These are phyloP conservation scores for Caenorhabditis sp. DNA, from an alignment of 2,888 invertebrate genomes.

Conservation along the genomic window DNA sequence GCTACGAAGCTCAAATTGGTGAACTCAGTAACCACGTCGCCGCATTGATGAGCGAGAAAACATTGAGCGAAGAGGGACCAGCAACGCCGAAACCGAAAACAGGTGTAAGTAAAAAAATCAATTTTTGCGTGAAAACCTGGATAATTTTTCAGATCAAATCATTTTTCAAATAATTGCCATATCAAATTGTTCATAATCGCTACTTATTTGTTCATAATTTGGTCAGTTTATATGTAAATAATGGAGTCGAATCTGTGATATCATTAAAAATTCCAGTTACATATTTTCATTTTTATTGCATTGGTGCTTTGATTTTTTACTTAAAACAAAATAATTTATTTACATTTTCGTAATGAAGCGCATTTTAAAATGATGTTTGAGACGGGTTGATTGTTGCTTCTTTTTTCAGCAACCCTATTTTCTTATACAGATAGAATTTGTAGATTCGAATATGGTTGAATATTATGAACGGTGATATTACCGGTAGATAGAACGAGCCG, in stretches of 20 bases:
- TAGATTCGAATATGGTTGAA: neutral
- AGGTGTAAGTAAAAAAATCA: neutral
- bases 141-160: neutral
- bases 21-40: constrained; percentile 83
- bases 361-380: neutral
- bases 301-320: too few relatives aligned
- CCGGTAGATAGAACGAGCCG: neutral
- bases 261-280: too few relatives aligned
- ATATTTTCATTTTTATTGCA: too few relatives aligned
- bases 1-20: constrained; percentile 80
- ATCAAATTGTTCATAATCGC: too few relatives aligned
- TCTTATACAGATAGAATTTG: neutral
- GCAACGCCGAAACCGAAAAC: neutral
- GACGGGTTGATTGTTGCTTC: neutral
- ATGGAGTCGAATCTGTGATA: too few relatives aligned
- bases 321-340: too few relatives aligned
- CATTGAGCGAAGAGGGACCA: neutral
- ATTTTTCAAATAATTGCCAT: neutral
- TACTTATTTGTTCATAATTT: neutral
- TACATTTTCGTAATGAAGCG: too few relatives aligned
- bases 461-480: neutral
- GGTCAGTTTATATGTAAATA: neutral
- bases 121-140: too few relatives aligned
- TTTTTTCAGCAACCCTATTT: neutral
- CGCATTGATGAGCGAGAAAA: constrained; percentile 75